phyloP scores from a whole-genome alignment of 2,797 vertebrate genomes.

The Melanotaenia parkinsoni region DNA sequence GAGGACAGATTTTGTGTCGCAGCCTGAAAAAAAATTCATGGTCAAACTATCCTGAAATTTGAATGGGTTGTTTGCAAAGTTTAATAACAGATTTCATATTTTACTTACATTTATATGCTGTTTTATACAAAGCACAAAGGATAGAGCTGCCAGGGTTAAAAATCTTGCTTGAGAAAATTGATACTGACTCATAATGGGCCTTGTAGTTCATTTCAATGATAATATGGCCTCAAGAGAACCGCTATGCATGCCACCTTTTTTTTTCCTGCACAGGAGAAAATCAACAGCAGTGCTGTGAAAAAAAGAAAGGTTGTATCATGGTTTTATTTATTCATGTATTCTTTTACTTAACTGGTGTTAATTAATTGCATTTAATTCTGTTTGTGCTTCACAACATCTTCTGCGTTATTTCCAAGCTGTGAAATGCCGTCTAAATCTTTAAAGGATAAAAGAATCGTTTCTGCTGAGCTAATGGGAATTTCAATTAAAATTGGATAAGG shows the following conservation, averaged over 20 bases:
- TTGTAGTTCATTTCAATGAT: conserved; percentile 37
- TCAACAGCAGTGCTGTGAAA: conserved; percentile 8
- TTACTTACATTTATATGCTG: conserved; percentile 33
- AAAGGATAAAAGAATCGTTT: conserved; percentile 18
- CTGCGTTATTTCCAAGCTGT: conserved; percentile 29
- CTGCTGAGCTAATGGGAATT: conserved; percentile 31
- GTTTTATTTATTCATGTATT: neutral
- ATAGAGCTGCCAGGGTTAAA: conserved; percentile 15
- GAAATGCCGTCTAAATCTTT: conserved; percentile 35
- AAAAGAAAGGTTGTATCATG: conserved; percentile 8
- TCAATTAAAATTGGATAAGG: conserved; percentile 52
- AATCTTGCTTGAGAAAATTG: conserved; percentile 27
- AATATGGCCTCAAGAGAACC: conserved; percentile 31
- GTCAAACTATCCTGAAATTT: conserved; percentile 33
- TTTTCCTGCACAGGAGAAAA: conserved; percentile 13
- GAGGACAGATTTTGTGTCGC: conserved; percentile 59
- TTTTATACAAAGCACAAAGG: conserved; percentile 29
- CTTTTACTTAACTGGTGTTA: conserved; percentile 2
- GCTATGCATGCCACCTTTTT: conserved; percentile 22
- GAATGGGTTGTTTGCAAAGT: conserved; percentile 34
- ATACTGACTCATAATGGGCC: conserved; percentile 38
- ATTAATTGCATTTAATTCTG: conserved; percentile 29
- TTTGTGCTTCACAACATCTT: conserved; percentile 16
- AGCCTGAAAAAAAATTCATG: conserved; percentile 47
- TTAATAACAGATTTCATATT: conserved; percentile 48